Evolutionary conservation across 2,888 invertebrate species (phyloP).

Genomic region (Ormyrus thymus): DNA sequence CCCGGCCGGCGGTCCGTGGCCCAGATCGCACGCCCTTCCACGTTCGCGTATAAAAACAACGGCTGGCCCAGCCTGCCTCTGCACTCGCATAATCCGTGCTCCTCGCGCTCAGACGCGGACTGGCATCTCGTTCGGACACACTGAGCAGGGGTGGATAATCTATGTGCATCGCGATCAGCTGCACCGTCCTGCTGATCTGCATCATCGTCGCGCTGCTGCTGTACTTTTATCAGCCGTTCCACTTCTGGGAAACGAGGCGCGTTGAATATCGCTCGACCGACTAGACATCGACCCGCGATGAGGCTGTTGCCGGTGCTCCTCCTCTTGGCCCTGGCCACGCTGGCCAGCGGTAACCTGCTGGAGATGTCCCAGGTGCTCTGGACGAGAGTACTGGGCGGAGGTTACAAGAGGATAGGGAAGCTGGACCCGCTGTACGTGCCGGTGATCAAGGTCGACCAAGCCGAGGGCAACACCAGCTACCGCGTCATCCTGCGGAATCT

Average conservation of each 20-base stretch:
- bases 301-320: conserved; percentile 4
- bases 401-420: conserved; percentile 64
- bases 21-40: conserved; percentile 71
- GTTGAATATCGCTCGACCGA: conserved; percentile 35
- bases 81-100: conserved; percentile 59
- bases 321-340: conserved; percentile 32
- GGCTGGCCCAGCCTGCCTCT: conserved; percentile 60
- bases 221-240: conserved; percentile 59
- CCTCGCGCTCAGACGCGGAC: neutral
- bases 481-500: conserved; percentile 68
- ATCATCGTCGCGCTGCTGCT: conserved; percentile 33
- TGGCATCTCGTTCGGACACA: conserved; percentile 21
- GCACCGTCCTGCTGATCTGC: conserved; percentile 33
- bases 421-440: conserved; percentile 70
- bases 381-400: conserved; percentile 67
- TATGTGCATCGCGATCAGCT: conserved; percentile 51
- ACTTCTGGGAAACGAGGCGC: conserved; percentile 62
- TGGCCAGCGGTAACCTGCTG: conserved; percentile 60
- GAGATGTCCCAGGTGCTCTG: conserved; percentile 71
- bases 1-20: conserved; percentile 69
- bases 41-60: conserved; percentile 68
- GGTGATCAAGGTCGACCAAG: conserved; percentile 75
- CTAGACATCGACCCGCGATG: conserved; percentile 10
- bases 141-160: neutral
- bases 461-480: conserved; percentile 69